A percentile compares a stretch with the other conserved stretches of the same genome.
These are phyloP conservation scores for Melipona bicolor DNA, from an alignment of 2,888 invertebrate species.

Conservation along the genomic window DNA sequence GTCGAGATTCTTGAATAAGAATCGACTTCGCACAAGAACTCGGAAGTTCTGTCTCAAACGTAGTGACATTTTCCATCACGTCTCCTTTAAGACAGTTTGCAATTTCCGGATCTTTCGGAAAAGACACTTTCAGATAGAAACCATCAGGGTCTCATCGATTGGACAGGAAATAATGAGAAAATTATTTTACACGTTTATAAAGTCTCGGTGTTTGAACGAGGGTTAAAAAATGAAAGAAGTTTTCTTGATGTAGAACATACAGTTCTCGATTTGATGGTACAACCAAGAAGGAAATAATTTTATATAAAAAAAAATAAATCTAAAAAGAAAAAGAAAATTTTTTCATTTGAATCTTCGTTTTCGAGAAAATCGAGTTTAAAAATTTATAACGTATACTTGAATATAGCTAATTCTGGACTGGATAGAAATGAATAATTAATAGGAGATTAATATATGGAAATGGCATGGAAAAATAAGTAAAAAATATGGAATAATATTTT, in stretches of 20 bases:
- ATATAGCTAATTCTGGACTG: too few species aligned
- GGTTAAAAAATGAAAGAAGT: background rate
- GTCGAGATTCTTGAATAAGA: conserved; percentile 41
- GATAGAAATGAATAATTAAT: too few species aligned
- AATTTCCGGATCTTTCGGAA: conserved; percentile 48
- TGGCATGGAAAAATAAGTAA: too few species aligned
- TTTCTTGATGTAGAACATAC: background rate
- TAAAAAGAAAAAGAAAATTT: too few species aligned
- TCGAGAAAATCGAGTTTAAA: too few species aligned
- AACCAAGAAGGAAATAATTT: background rate
- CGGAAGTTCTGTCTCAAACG: conserved; percentile 17
- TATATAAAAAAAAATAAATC: too few species aligned
- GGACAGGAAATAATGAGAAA: conserved; percentile 40
- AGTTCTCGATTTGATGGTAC: too few species aligned
- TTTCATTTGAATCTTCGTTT: too few species aligned
- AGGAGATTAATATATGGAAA: too few species aligned
- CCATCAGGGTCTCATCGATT: background rate
- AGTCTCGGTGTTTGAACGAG: background rate
- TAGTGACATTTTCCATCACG: conserved; percentile 50
- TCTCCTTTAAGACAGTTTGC: conserved; percentile 38
- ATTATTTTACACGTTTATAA: conserved; percentile 25
- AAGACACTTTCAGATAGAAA: conserved; percentile 21
- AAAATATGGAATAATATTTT: too few species aligned
- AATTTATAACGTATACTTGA: too few species aligned
- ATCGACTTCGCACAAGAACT: conserved; percentile 22